Base-by-base conservation (phyloP, 2,888 invertebrate species). In the Ochlodes sylvanus region DNA sequence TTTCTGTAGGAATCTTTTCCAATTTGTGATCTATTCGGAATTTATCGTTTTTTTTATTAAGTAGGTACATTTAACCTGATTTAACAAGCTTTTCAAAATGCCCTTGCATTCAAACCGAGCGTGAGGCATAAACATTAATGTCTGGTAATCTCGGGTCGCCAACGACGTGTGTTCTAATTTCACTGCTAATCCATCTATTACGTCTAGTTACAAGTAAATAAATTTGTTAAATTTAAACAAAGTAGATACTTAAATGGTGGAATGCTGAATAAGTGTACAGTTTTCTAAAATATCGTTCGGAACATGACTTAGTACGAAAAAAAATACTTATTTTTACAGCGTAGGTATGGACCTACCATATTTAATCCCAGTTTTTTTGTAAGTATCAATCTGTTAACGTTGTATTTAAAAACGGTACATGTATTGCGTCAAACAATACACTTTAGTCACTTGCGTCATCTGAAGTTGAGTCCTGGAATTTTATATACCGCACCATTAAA, bases 401-500 rank as follows among this genome's bases (percentile, higher is more conserved):
- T 34, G 34, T 9, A 34, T 34, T 34, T 34, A 34, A 34, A 34
- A 12, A 38, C 27, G 38, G 2, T 12, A 2, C 12, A 9, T 12
- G 38, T 10, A 56, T 56, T 34, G 7, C 55, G 7, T 34, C 14
- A 32, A 32, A 15, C n/a, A 55, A 15, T 55, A n/a, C n/a, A n/a
- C n/a, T n/a, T n/a, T n/a, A n/a, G n/a, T n/a, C 10, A 41, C 19
- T 34, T 38, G 12, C 9, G 27, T 55, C 27, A 21, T 55, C 41
- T 41, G 10, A 41, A 42, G 10, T 32, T 55, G 27, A n/a, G 42
- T 21, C 15, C 21, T n/a, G 27, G 41, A 10, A 19, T 50, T 15
- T 42, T 56, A 47, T 58, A 56, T 47, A 27, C 38, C 15, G 47
- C 56, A 56, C 32, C 42, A 15, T 55, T 64, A 64, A 64, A 64